phyloP scores from a whole-genome alignment of 2,113 vertebrate genomes.

The Datnioides undecimradiatus region DNA sequence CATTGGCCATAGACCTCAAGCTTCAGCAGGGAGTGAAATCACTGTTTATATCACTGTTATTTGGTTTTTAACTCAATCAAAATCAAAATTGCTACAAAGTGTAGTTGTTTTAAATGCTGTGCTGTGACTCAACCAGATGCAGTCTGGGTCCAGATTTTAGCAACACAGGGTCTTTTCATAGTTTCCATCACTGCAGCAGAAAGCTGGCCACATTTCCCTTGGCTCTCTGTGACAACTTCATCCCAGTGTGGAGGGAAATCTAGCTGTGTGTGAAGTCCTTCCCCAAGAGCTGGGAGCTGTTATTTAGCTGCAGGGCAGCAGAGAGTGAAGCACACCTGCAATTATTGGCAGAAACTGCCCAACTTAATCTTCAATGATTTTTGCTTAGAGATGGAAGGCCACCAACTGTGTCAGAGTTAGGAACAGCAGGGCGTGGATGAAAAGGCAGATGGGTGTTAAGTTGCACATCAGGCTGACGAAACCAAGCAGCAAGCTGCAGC shows the following conservation, averaged over 20 bases:
- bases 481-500: too few relatives aligned
- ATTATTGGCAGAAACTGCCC: not conserved
- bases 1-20: too few relatives aligned
- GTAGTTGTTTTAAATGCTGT: not conserved
- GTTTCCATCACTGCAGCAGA: not conserved
- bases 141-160: too few relatives aligned
- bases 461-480: not conserved
- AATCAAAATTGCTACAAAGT: not conserved
- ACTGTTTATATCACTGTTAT: too few relatives aligned
- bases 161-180: not conserved
- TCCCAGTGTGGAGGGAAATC: not conserved
- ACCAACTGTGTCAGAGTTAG: not conserved
- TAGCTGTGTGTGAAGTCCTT: conserved; percentile 1
- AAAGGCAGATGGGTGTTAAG: not conserved
- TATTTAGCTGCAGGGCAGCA: conserved; percentile 23
- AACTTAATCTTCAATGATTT: not conserved
- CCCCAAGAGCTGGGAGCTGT: not conserved
- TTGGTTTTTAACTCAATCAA: not conserved
- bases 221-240: not conserved
- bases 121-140: not conserved
- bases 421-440: conserved; percentile 10
- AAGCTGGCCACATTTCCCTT: not conserved
- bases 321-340: not conserved
- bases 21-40: too few relatives aligned
- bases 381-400: not conserved